Conservation (phyloP, 92 coral and sea anemone species). For the Metridium senile region DNA sequence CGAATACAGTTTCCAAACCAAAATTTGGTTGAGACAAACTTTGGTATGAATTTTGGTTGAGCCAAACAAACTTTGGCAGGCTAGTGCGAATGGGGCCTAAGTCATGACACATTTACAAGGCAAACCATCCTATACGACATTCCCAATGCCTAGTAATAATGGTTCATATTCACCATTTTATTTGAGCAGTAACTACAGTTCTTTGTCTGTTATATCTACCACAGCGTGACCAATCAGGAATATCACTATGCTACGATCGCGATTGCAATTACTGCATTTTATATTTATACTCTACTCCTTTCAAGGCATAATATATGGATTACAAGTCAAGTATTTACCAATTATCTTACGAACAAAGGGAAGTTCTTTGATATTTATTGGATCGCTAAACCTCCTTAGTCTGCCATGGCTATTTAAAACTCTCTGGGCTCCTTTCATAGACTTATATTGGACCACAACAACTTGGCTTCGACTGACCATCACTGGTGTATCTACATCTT, state of each 20-base stretch:
- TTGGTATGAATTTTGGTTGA: too few relatives aligned
- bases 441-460: slow-evolving; percentile 47
- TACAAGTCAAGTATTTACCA: slow-evolving; percentile 86
- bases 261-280: slow-evolving; percentile 5
- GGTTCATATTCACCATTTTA: too few relatives aligned
- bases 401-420: slow-evolving; percentile 93
- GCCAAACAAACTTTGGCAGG: too few relatives aligned
- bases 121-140: too few relatives aligned
- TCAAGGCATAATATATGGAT: slow-evolving; percentile 92
- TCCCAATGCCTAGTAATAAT: too few relatives aligned
- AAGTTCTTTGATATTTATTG: slow-evolving; percentile 61
- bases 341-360: slow-evolving; percentile 74
- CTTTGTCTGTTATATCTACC: background rate
- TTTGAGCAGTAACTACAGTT: background rate
- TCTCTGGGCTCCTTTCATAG: slow-evolving; percentile 89
- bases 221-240: too few relatives aligned
- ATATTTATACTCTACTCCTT: slow-evolving; percentile 69
- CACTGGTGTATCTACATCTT: slow-evolving; percentile 59
- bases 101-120: too few relatives aligned
- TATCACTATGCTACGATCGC: background rate
- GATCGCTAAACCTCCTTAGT: slow-evolving; percentile 71
- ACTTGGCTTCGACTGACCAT: slow-evolving; percentile 62
- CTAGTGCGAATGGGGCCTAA: too few relatives aligned
- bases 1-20: too few relatives aligned
- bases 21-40: too few relatives aligned